Evolutionary conservation across 64 coral and sea anemone genomes (phyloP), one percentile per base, ranked within the genome.

Genomic region (Montipora cactus): DNA sequence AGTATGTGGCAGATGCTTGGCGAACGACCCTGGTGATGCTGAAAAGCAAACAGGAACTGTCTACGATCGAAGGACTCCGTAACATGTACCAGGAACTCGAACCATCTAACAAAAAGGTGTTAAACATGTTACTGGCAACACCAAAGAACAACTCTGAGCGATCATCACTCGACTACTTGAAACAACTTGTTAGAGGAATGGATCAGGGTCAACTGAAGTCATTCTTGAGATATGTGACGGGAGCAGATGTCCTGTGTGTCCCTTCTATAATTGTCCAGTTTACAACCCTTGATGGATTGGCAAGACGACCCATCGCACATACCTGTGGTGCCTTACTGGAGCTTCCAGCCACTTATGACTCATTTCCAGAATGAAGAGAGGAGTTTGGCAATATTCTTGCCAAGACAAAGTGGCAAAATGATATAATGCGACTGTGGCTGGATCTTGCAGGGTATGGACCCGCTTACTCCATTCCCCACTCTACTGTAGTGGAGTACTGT

Each of bases 321-420:
- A 90, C 58, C 57, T 90, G 88, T 69, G 76, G 88, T 12, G 47
- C 88, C 23, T 15, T 67, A 19, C 76, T 90, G 25, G 25, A 90
- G 88, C 76, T 90, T 11, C 76, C 76, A 80, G 19, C 58, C 18
- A 80, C 59, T 6, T 88, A 90, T 48, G 15, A 78, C 4, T 22
- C 47, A 1, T 75, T 55, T 75, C 68, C 88, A 49, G 76, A 80
- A 80, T 90, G 67, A 47, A 13, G 76, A 45, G 88, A 90, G 12
- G 76, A 90, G 59, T 78, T 89, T 14, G 79, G 44, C 46, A 67
- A 77, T 47, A 78, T 90, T 59, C 79, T 81, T 81, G 20, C 55
- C 20, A 61, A 59, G 79, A 76, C 25, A 12, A 81, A 13, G 79
- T 81, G 23, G 79, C 28, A 81, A 37, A 59, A 81, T 81, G 79